Conservation (phyloP, 2,888 invertebrate species). For the Chrysomela aeneicollis region DNA sequence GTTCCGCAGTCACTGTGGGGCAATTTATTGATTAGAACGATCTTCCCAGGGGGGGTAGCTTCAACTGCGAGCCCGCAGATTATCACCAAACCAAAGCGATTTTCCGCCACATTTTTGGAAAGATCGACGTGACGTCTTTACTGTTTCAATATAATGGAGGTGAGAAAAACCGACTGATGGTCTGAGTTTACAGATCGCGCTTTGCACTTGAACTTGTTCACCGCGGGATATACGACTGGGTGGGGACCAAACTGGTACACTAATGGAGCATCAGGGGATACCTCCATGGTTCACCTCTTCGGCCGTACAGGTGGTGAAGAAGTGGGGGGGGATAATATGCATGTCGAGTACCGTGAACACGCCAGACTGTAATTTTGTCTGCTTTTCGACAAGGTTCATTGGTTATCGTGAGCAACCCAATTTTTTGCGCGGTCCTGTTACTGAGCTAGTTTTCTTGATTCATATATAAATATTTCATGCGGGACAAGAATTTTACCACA, state of each 20-base stretch:
- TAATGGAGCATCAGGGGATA: neutral
- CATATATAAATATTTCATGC: too few relatives aligned
- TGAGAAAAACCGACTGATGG: too few relatives aligned
- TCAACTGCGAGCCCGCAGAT: too few relatives aligned
- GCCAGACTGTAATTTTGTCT: neutral
- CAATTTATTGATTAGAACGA: too few relatives aligned
- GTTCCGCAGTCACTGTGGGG: neutral
- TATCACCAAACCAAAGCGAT: too few relatives aligned
- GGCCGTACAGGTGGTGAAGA: neutral
- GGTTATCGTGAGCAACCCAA: neutral
- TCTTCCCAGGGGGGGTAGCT: too few relatives aligned
- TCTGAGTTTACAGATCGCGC: neutral
- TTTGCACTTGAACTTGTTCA: neutral
- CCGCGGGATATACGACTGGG: neutral
- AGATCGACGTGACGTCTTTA: neutral
- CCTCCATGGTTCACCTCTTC: neutral
- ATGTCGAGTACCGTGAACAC: neutral
- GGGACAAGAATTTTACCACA: too few relatives aligned
- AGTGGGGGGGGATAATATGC: neutral
- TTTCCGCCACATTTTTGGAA: too few relatives aligned
- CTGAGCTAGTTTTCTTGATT: neutral
- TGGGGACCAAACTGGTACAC: conserved; percentile 3
- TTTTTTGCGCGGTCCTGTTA: neutral
- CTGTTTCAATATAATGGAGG: too few relatives aligned
- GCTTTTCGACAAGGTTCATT: neutral